Evolutionary conservation across 2,797 vertebrate species (phyloP), one percentile per base, ranked within the genome.

Genomic region (Periophthalmus magnuspinnatus): DNA sequence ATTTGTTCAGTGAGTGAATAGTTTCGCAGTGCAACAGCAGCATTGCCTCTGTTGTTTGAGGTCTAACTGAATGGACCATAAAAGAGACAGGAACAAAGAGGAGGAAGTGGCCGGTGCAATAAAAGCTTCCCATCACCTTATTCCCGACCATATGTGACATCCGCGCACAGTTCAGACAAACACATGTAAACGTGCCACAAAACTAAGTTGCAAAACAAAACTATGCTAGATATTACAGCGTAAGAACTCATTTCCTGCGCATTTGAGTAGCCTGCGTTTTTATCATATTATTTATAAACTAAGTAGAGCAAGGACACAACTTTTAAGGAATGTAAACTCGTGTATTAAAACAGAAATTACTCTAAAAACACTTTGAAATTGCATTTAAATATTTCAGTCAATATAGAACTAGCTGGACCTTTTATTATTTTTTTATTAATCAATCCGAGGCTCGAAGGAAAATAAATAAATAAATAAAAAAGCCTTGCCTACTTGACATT

Each of bases 21-120:
- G 71, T 79, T 64, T 65, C 70, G 76, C 88, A 84, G 81, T 86
- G 81, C 81, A 89, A 78, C 80, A 75, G 62, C 41, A 48, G 66
- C 85, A 84, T 88, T 88, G 84, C 85, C 54, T 83, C 77, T 88
- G 82, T 84, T 91, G 86, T 91, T 88, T 80, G 75, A 84, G 75
- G 72, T 70, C 79, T 64, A 64, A 64, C 77, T 86, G 86, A 87
- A 89, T 86, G 65, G 86, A 67, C 85, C 85, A 91, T 91, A 91
- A 92, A 92, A 92, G 83, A 89, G 86, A 89, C 84, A 78, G 78
- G 84, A 91, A 92, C 90, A 92, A 92, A 92, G 91, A 88, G 85
- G 57, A 88, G 91, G 90, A 92, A 91, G 89, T 92, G 65, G 80
- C 84, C 59, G 84, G 80, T 83, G 91, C 87, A 87, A 92, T 91